Evolutionary conservation across 2,888 invertebrate genomes (phyloP).

Genomic region (Syrphus vitripennis): DNA sequence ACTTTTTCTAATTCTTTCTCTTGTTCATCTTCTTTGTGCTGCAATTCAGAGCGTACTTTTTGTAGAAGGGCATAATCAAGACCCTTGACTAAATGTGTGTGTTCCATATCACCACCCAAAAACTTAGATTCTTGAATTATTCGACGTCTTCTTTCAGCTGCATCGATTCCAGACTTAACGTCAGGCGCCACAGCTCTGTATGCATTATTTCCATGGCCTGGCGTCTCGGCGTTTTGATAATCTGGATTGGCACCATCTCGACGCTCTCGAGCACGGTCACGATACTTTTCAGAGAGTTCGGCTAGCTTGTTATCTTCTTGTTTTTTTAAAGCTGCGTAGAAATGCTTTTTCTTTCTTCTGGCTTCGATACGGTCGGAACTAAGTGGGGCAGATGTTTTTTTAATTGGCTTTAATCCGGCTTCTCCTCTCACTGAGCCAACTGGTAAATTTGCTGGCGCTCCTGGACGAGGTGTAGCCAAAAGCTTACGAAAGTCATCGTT

Average conservation of each 20-base stretch:
- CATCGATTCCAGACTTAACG: conserved; percentile 95
- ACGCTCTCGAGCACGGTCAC: conserved; percentile 94
- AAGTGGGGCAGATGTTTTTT: conserved; percentile 33
- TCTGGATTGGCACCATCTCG: conserved; percentile 92
- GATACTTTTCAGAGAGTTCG: conserved; percentile 95
- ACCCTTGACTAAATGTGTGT: conserved; percentile 99
- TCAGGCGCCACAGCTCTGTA: conserved; percentile 97
- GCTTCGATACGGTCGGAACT: conserved; percentile 72
- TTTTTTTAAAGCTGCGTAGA: conserved; percentile 95
- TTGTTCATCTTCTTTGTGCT: conserved; percentile 88
- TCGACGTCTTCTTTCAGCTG: conserved; percentile 95
- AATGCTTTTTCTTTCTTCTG: conserved; percentile 93
- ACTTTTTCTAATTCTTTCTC: conserved; percentile 91
- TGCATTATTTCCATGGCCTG: conserved; percentile 81
- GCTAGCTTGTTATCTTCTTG: conserved; percentile 97
- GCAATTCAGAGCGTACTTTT: conserved; percentile 96
- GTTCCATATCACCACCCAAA: conserved; percentile 99
- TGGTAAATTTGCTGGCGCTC: conserved; percentile 79
- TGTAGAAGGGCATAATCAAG: conserved; percentile 95
- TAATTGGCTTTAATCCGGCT: conserved; percentile 49
- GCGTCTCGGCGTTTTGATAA: conserved; percentile 89
- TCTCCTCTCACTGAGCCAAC: conserved; percentile 54
- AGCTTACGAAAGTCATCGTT: conserved; percentile 98
- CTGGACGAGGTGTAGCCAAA: conserved; percentile 95
- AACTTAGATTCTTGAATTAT: conserved; percentile 99